These are phyloP conservation scores for Cyrtonyx montezumae DNA, from an alignment of 2,113 vertebrate genomes.

Conservation along the genomic window DNA sequence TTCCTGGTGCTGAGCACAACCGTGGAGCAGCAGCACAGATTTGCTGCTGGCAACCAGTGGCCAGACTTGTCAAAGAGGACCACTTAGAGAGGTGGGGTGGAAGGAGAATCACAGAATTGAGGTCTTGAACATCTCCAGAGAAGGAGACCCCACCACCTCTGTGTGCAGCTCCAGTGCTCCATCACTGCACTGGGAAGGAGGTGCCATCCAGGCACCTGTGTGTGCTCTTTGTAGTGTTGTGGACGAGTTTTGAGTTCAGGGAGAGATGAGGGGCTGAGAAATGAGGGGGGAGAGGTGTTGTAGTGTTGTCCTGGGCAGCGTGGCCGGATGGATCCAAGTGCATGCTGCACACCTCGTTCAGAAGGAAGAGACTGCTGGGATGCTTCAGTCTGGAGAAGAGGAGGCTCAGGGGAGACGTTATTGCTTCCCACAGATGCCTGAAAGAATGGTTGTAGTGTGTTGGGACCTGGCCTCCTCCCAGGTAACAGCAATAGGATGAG, in stretches of 20 bases:
- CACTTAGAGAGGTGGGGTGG: not conserved
- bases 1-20: not conserved
- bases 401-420: too few species aligned
- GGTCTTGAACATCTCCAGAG: too few species aligned
- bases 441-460: too few species aligned
- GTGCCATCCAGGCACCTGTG: accelerated
- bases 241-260: not conserved
- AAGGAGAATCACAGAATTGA: not conserved
- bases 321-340: accelerated
- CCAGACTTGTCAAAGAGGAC: accelerated
- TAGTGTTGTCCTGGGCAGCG: not conserved
- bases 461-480: too few species aligned
- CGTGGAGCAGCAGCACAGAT: not conserved
- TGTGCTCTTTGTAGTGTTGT: not conserved
- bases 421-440: too few species aligned
- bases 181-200: too few species aligned
- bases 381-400: too few species aligned
- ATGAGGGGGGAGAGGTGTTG: not conserved
- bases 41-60: not conserved
- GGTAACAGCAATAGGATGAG: too few species aligned
- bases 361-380: not conserved
- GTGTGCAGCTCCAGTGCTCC: too few species aligned
- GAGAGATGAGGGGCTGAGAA: not conserved
- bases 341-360: not conserved
- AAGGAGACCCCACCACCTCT: too few species aligned